Base-by-base conservation (phyloP, 2,113 vertebrate genomes). In the Trachemys scripta region DNA sequence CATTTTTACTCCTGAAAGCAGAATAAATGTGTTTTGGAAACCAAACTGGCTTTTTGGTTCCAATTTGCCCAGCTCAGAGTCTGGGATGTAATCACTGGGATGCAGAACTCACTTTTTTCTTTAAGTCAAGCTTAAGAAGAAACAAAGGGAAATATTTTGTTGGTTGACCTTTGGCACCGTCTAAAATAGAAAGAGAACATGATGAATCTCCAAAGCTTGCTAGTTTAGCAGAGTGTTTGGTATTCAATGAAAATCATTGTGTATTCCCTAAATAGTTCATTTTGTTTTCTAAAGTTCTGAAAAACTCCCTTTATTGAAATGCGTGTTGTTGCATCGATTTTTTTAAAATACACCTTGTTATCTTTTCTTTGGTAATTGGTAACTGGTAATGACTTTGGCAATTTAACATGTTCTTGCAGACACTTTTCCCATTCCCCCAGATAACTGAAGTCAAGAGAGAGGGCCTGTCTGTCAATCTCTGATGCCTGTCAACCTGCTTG, bases 341-440 rank as follows among this genome's bases (percentile, higher is more conserved):
- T 98, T 98, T 98, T 98, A 98, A 99, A 98, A 98, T 98, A 98
- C 98, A 98, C 98, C 98, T 98, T 98, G 98, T 99, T 99, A 98
- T 99, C 98, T 98, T 99, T 99, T 99, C 98, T 98, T 99, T 98
- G 98, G 99, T 99, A 99, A 99, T 99, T 99, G 99, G 98, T 99
- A 98, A 98, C 98, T 98, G 98, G 99, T 99, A 99, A 99, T 99
- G 99, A 99, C 99, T 99, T 99, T 99, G 98, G 98, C 99, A 99
- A 99, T 99, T 99, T 98, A 98, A 98, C 98, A 98, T 98, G 98
- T 97, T 97, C 98, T 98, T 98, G 98, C 98, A 98, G 98, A 98
- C 98, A 98, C 98, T 98, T 98, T 98, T 94, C 98, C 98, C 97
- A 98, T 99, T 98, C 99, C 98, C 98, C 99, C 92, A 98, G 99